Evolutionary conservation across 2,797 vertebrate species (phyloP).

Genomic region (Gallinago nigripennis): DNA sequence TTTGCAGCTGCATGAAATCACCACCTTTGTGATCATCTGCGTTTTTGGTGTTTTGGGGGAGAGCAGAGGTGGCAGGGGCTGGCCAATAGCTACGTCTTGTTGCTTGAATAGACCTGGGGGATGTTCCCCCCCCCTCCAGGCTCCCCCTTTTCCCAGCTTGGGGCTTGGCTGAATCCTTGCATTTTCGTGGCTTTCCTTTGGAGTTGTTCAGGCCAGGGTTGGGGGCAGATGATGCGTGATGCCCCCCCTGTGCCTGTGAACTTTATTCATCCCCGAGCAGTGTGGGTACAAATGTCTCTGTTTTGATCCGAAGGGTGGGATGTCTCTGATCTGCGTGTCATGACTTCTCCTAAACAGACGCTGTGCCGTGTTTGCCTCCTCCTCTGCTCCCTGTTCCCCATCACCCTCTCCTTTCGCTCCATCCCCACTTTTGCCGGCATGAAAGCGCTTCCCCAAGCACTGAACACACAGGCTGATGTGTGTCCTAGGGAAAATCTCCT

Average conservation of each 20-base stretch:
- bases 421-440: neutral
- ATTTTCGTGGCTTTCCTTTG: neutral
- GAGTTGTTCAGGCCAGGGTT: neutral
- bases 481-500: neutral
- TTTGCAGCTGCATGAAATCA: conserved; percentile 66
- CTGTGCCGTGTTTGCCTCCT: neutral
- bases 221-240: neutral
- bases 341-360: neutral
- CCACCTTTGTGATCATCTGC: neutral
- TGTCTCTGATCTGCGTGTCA: neutral
- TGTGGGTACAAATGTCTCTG: neutral
- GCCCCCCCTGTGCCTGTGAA: neutral
- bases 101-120: neutral
- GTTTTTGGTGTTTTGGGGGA: neutral
- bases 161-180: neutral
- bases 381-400: neutral
- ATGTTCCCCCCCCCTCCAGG: neutral
- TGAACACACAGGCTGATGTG: neutral
- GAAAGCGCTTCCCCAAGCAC: neutral
- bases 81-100: neutral
- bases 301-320: neutral
- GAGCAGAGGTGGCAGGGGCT: neutral
- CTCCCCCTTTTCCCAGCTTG: neutral
- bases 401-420: neutral
- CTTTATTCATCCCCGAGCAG: neutral